Base-by-base conservation (phyloP, 2,888 invertebrate genomes). In the Chaitophorus viminalis region DNA sequence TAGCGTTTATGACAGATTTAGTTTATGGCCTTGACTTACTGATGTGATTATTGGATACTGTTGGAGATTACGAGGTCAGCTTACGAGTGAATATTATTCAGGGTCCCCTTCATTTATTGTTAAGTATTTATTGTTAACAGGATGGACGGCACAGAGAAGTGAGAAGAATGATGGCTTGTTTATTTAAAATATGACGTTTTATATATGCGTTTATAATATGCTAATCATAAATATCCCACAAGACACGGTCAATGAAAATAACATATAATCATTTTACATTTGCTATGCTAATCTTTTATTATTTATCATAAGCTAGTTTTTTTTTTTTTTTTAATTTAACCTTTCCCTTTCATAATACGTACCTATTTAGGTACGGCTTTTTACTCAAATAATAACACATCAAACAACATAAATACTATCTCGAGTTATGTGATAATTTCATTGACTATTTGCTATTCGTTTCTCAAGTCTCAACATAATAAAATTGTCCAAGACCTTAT, bases 21-120 rank as follows among this genome's bases (percentile, higher is more conserved):
- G n/a, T 82, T 72, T 46, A 60, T 33, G 52, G 54, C 70, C 72
- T 72, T 82, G 72, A 72, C 82, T 46, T 72, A 82, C 82, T 82
- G 82, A 72, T 82, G n/a, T 18, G 72, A 82, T 72, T 82, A 82
- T 72, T 82, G n/a, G 54, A 33, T 8, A 72, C 46, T 52, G 70
- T 25, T 25, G 18, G 52, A 82, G 52, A 72, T 25, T 6, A 33
- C 82, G 82, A 82, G 82, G 82, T 82, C 72, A 54, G 33, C 33
- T 6, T 52, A 52, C 9, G n/a, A 72, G 72, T 33, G 33, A 60
- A 83, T 83, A 83, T 82, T 75, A 75, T 75, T 83, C 83, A 75
- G 74, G 83, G 74, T 75, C 75, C 36, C 36, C 9, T 68, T 68
- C 72, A 68, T 82, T 54, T 74, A 82, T 82, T 74, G 36, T 54